Evolutionary conservation across 2,113 vertebrate genomes (phyloP).

Genomic region (Bungarus multicinctus): DNA sequence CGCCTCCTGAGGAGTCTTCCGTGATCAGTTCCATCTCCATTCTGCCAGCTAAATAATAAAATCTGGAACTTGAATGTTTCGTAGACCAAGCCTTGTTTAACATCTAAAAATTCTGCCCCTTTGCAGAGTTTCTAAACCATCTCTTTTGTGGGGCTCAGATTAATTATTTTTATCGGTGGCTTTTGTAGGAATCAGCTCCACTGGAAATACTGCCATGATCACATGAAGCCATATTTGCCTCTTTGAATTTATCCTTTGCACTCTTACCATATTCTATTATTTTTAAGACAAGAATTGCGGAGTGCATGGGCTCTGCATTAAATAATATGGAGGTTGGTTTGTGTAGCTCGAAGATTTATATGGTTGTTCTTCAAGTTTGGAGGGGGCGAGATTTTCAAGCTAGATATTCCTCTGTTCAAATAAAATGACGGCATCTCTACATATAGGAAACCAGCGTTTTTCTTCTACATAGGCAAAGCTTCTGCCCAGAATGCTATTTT

Average conservation of each 20-base stretch:
- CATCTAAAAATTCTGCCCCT: constrained; percentile 40
- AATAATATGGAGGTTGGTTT: background rate
- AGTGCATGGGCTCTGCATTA: background rate
- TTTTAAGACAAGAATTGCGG: background rate
- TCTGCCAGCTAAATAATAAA: background rate
- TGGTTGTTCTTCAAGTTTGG: background rate
- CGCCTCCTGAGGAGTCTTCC: background rate
- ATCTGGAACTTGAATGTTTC: constrained; percentile 1
- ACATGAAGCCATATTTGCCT: background rate
- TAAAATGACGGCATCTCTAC: background rate
- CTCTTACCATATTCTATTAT: background rate
- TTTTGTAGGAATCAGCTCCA: constrained; percentile 27
- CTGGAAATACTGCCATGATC: constrained; percentile 11
- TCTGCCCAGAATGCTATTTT: background rate
- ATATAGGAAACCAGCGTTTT: background rate
- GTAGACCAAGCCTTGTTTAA: constrained; percentile 19
- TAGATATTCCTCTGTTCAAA: background rate
- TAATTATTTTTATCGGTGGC: constrained; percentile 44
- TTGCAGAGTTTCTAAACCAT: constrained; percentile 27
- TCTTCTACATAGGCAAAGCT: background rate
- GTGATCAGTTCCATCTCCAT: background rate
- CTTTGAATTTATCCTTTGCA: background rate
- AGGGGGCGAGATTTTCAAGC: background rate
- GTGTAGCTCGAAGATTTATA: background rate
- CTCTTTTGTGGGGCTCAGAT: constrained; percentile 17